Conservation (phyloP, 2,113 vertebrate genomes). For the Spea bombifrons region DNA sequence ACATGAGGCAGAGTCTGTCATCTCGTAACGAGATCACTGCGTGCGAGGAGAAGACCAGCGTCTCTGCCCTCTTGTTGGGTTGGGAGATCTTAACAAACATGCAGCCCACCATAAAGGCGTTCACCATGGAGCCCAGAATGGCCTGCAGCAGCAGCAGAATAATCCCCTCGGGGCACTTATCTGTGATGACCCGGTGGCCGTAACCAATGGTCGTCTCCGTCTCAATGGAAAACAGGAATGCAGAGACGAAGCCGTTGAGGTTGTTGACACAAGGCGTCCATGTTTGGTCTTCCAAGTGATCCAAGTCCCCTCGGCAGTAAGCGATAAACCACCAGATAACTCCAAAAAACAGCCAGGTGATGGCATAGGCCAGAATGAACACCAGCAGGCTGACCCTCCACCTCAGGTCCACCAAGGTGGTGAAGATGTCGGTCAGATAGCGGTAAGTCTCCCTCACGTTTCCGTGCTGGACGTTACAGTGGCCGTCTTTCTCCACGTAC, state of each 20-base stretch:
- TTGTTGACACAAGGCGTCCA: constrained; percentile 98
- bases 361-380: constrained; percentile 91
- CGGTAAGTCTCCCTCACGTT: constrained; percentile 91
- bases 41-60: constrained; percentile 81
- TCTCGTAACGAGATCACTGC: constrained; percentile 79
- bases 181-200: constrained; percentile 91
- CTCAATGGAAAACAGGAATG: constrained; percentile 96
- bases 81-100: constrained; percentile 90
- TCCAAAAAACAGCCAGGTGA: constrained; percentile 96
- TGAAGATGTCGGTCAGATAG: constrained; percentile 96
- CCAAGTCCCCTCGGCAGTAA: constrained; percentile 91
- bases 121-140: constrained; percentile 96
- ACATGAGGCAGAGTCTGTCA: constrained; percentile 80
- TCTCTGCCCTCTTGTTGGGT: constrained; percentile 83
- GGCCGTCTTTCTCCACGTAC: constrained; percentile 93
- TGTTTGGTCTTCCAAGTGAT: constrained; percentile 84
- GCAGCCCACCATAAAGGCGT: constrained; percentile 93
- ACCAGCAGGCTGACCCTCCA: constrained; percentile 95
- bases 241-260: constrained; percentile 91
- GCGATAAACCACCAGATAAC: constrained; percentile 98
- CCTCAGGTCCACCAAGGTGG: constrained; percentile 93
- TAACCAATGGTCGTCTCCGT: constrained; percentile 96
- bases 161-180: constrained; percentile 92
- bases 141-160: constrained; percentile 89
- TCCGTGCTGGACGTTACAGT: constrained; percentile 91